phyloP scores from a whole-genome alignment of 1,140 invertebrate species.

The Lamellibrachia luymesi region DNA sequence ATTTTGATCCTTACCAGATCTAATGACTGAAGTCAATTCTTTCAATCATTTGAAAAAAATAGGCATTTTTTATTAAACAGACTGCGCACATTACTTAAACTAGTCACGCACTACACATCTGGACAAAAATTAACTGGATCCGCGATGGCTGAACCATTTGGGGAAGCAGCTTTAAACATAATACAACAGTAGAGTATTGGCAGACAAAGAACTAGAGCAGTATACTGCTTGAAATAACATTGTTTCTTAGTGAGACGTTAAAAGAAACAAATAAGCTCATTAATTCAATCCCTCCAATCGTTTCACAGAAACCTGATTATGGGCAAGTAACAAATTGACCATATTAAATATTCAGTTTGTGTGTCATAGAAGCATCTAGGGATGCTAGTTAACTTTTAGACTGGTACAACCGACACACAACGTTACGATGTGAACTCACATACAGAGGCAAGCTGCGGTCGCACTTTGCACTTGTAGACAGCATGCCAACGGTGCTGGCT shows the following conservation, averaged over 20 bases:
- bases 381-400: background rate
- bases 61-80: too few relatives aligned
- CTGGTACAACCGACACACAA: background rate
- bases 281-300: background rate
- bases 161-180: too few relatives aligned
- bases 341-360: background rate
- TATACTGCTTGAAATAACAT: background rate
- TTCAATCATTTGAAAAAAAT: too few relatives aligned
- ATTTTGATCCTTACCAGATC: too few relatives aligned
- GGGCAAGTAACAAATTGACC: background rate
- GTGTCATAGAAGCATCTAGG: background rate
- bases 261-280: too few relatives aligned
- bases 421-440: background rate
- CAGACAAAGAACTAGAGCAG: too few relatives aligned
- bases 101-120: too few relatives aligned
- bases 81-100: too few relatives aligned
- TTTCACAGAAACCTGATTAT: background rate
- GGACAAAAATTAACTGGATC: too few relatives aligned
- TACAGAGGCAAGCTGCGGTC: background rate
- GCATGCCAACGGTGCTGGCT: slow-evolving; percentile 46
- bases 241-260: background rate
- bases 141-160: too few relatives aligned
- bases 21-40: too few relatives aligned
- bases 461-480: slow-evolving; percentile 43
- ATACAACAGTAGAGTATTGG: too few relatives aligned